Base-by-base conservation (phyloP, 53 echinoderm and acorn worm species). In the Holothuria leucospilota region DNA sequence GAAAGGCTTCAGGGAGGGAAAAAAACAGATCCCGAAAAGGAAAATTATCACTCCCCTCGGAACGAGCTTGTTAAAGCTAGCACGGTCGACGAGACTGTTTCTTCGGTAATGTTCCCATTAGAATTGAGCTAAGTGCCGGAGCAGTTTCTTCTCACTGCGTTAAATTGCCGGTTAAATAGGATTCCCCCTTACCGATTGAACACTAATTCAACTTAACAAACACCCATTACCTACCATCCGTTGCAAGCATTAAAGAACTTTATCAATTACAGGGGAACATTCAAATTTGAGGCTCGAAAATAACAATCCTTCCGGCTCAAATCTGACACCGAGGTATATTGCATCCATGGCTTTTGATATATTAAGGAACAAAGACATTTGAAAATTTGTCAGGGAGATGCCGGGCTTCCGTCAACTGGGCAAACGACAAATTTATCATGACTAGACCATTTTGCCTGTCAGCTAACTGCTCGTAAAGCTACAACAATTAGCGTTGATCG, bases 401-500 rank as follows among this genome's bases (percentile, higher is more conserved):
- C 65, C 84, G 84, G 84, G 84, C 40, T 83, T 66, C 65, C 84
- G 68, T 83, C 84, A 83, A 83, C 46, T 46, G 67, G 28, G 41
- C 67, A 29, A 42, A 83, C 84, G 68, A 64, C 84, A 83, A 83
- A 83, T 83, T 83, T 67, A 83, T 83, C 84, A 66, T 83, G 84
- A 83, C 84, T 83, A 41, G 84, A 83, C 64, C 68, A 67, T 83
- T 66, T 83, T 52, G 68, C 41, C 29, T 83, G 84, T 83, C 84
- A 83, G 68, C 66, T 83, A 66, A 83, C 84, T 83, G 84, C 84
- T 83, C 84, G 84, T 83, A 83, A 67, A 83, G 68, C 65, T 53
- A 64, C 65, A 66, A 67, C 84, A 83, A 83, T 83, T 83, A 83
- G 84, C 16, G 66, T 67, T 83, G 84, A 83, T 83, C 67, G 68